A percentile compares a stretch with the other conserved stretches of the same genome.
Conservation (phyloP, 2,888 invertebrate species). For the Omphaloscelis lunosa region DNA sequence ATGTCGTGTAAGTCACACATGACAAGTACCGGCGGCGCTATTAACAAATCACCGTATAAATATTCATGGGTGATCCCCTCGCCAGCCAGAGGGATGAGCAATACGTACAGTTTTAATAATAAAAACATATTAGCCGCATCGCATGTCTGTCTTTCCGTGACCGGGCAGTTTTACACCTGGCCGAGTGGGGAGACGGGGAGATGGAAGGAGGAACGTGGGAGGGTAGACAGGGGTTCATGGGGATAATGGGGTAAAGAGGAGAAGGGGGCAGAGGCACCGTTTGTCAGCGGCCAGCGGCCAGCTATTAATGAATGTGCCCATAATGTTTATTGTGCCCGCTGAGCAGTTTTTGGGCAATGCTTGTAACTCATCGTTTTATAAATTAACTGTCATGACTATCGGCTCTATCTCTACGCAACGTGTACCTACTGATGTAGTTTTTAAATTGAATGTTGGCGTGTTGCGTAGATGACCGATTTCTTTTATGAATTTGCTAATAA, state of each 20-base stretch:
- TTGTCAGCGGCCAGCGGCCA: slow-evolving; percentile 89
- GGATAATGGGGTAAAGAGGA: slow-evolving; percentile 80
- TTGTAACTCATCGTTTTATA: slow-evolving; percentile 86
- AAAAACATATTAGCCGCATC: slow-evolving; percentile 90
- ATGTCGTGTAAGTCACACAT: slow-evolving; percentile 45
- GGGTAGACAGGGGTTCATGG: slow-evolving; percentile 75
- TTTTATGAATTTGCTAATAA: slow-evolving; percentile 35
- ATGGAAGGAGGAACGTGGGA: slow-evolving; percentile 75
- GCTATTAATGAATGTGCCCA: slow-evolving; percentile 89
- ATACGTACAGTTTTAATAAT: slow-evolving; percentile 87
- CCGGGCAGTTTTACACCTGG: slow-evolving; percentile 90
- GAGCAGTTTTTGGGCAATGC: slow-evolving; percentile 84
- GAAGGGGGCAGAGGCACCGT: slow-evolving; percentile 82
- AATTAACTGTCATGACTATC: slow-evolving; percentile 80
- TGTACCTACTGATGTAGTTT: slow-evolving; percentile 37
- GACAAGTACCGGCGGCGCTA: slow-evolving; percentile 61
- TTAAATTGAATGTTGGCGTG: slow-evolving; percentile 56
- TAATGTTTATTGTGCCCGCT: slow-evolving; percentile 89
- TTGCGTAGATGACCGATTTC: slow-evolving; percentile 24
- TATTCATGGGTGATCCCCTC: slow-evolving; percentile 87
- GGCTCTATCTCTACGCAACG: slow-evolving; percentile 49
- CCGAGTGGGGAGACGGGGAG: slow-evolving; percentile 78
- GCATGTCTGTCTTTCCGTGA: slow-evolving; percentile 90
- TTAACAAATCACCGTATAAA: slow-evolving; percentile 88
- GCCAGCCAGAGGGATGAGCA: slow-evolving; percentile 80